Conservation (phyloP, 2,888 invertebrate species). For the Andrena haemorrhoa region DNA sequence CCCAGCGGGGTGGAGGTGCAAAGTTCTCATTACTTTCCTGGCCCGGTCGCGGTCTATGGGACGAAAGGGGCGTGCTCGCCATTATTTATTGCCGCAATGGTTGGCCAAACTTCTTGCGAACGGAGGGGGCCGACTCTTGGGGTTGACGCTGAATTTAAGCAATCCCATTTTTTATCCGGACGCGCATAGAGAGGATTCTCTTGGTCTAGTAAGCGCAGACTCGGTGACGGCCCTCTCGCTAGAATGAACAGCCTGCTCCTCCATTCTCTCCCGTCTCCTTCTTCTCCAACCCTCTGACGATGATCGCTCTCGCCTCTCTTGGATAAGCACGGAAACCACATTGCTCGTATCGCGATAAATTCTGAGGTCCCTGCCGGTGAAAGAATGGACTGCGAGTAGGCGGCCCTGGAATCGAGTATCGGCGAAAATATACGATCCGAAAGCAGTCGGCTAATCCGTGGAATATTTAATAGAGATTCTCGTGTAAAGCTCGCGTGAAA, state of each 20-base stretch:
- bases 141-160: slow-evolving; percentile 75
- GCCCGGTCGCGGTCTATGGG: slow-evolving; percentile 48
- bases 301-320: slow-evolving; percentile 2
- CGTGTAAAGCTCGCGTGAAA: background rate
- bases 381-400: background rate
- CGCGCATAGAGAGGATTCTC: slow-evolving; percentile 71
- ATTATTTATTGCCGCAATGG: slow-evolving; percentile 78
- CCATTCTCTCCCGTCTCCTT: slow-evolving; percentile 1
- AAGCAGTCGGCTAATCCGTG: too few species aligned
- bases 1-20: slow-evolving; percentile 69
- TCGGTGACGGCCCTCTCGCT: slow-evolving; percentile 65
- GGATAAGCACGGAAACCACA: slow-evolving; percentile 29
- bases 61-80: slow-evolving; percentile 69
- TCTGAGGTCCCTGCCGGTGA: background rate
- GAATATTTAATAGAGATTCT: too few species aligned
- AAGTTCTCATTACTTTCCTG: slow-evolving; percentile 76
- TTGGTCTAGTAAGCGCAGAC: slow-evolving; percentile 68
- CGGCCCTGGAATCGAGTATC: background rate
- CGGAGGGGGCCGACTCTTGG: slow-evolving; percentile 60
- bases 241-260: slow-evolving; percentile 51
- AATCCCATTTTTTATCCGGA: slow-evolving; percentile 71
- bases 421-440: too few species aligned
- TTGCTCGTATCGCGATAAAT: slow-evolving; percentile 32
- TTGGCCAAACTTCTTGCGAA: slow-evolving; percentile 73
- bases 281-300: slow-evolving; percentile 1